These are phyloP conservation scores for Mormyrus iriodes DNA, from an alignment of 2,113 vertebrate genomes.

Conservation along the genomic window DNA sequence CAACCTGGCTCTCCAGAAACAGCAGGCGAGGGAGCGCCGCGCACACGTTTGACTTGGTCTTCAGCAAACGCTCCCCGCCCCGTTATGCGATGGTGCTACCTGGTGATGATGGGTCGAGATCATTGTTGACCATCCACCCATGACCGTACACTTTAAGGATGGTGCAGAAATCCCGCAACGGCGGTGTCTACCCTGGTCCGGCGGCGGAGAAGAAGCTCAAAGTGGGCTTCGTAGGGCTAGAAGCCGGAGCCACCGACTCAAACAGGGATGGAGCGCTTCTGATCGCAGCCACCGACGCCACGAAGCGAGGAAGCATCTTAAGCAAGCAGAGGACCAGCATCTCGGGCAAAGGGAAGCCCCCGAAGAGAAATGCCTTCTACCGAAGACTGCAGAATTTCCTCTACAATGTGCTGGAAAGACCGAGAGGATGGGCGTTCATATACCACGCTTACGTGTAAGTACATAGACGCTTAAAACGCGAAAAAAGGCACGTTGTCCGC, in stretches of 20 bases:
- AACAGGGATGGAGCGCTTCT: constrained; percentile 86
- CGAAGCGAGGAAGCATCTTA: constrained; percentile 71
- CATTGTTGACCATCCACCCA: constrained; percentile 35
- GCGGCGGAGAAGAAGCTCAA: constrained; percentile 89
- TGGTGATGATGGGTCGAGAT: constrained; percentile 29
- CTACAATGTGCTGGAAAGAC: constrained; percentile 83
- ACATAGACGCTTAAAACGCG: background rate
- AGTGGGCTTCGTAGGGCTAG: constrained; percentile 93
- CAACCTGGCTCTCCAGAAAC: constrained; percentile 31
- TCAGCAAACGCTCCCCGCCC: constrained; percentile 25
- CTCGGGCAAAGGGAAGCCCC: constrained; percentile 67
- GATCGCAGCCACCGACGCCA: constrained; percentile 74
- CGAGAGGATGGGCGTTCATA: constrained; percentile 81
- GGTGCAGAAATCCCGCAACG: constrained; percentile 93
- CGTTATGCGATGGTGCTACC: constrained; percentile 36
- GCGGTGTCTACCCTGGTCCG: constrained; percentile 82
- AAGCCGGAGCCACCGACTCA: constrained; percentile 77
- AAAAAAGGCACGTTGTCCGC: background rate
- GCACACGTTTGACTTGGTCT: constrained; percentile 21
- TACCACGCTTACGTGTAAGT: constrained; percentile 85
- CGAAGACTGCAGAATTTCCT: constrained; percentile 83
- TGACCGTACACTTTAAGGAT: constrained; percentile 53
- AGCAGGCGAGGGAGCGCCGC: constrained; percentile 16
- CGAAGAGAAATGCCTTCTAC: constrained; percentile 79
- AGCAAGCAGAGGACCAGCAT: constrained; percentile 70